Base-by-base conservation (phyloP, 2,113 vertebrate species). In the Epinephelus cyanopodus region DNA sequence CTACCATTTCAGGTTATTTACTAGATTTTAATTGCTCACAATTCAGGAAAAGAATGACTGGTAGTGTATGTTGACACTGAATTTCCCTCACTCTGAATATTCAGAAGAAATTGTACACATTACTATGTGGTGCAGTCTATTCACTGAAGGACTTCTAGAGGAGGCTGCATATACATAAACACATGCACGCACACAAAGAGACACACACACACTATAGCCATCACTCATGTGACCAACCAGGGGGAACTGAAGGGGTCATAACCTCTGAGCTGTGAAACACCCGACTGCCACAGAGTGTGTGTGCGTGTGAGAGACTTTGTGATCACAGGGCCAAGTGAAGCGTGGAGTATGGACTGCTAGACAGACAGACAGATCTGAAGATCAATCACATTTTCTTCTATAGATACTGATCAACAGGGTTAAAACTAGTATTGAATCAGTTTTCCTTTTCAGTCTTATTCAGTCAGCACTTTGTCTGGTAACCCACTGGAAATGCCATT, bases 161-260 rank as follows among this genome's bases (percentile, higher is more conserved):
- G 19, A 15, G 18, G 37, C 50, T 47, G 19, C 29, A 47, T 14
- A 48, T 15, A 47, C 61, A 62, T 9, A 66, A 64, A 71, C 37
- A 37, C 52, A 58, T 14, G 25, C 2, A 1, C 2, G 1, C 17
- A 13, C 53, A 54, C 53, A n/a, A 21, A 54, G 3, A 54, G 7
- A n/a, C 0, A 27, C 5, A 27, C 5, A 27, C n/a, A 54, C 62
- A 54, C 53, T 5, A 9, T 15, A 71, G 58, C 78, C 65, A 83
- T 85, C 77, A 83, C 57, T 87, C 86, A 90, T 45, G 29, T 39
- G 61, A 70, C 74, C 89, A 82, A 85, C 84, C 70, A 81, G 68
- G 77, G 72, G 77, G 82, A 83, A 87, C 79, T 42, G 21, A 72
- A 68, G 48, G 19, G 84, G 82, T 92, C 86, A 69, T 23, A 23